Base-by-base conservation (phyloP, 37 sponge, comb jelly and placozoan genomes). In the Tethya wilhelma region DNA sequence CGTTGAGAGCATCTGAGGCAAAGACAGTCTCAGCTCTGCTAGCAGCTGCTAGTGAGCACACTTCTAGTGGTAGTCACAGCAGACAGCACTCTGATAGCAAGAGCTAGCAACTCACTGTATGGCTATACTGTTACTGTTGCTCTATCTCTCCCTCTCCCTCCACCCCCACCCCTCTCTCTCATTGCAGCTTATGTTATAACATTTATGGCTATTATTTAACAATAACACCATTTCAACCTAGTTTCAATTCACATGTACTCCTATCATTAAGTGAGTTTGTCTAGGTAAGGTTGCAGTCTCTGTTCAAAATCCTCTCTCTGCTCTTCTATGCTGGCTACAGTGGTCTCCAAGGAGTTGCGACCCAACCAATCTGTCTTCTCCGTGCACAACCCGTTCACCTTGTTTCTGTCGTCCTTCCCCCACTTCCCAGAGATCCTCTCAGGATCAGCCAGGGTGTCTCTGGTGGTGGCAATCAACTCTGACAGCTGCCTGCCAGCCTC, bases 321-420 rank as follows among this genome's bases (percentile, higher is more conserved):
- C n/a, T 82, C 67, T 14, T 38, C 36, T 2, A 89, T 78, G 0
- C 62, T 30, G 0, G 80, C 64, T 25, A 63, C 71, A 12, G 64
- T 69, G 57, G 5, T 36, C 29, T 22, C n/a, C 20, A 2, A 5
- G 5, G 4, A 5, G 56, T 75, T 77, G 19, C 67, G 39, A 14
- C 63, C 67, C 59, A 94, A 43, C 90, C 94, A 94, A 26, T 85
- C 87, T 23, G 62, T 63, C 76, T 82, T 86, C 60, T 94, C 90
- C 20, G 83, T 84, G 73, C 94, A 90, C 56, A 87, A 42, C 23
- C 56, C 64, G 37, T 67, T 90, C 14, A 94, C 87, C 63, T 91
- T 91, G 2, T 42, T 32, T 81, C 81, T 94, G 63, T 94, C 94
- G 38, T 94, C 94, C 67, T 94, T 94, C 53, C 79, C 83, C 94